Evolutionary conservation across 2,888 invertebrate genomes (phyloP), one percentile per base, ranked within the genome.

Genomic region (Anoplius nigerrimus): DNA sequence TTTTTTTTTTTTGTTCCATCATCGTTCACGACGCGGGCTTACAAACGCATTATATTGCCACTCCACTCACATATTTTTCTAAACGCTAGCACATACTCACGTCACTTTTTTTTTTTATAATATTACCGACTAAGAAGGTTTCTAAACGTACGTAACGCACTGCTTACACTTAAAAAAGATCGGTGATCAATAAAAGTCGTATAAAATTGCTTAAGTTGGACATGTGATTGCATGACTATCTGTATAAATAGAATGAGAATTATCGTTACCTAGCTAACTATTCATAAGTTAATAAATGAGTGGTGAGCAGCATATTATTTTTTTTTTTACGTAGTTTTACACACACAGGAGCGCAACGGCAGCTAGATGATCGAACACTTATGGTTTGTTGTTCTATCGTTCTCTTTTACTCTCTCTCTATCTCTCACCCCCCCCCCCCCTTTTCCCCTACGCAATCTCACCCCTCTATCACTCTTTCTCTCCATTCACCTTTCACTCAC

Each of bases 301-400:
- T 69, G 76, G 75, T 76, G 77, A 83, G 78, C 79, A 75, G 79
- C 68, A 70, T 72, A 69, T 78, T 34, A 34, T 34, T 34, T 34
- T 34, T 34, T 34, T 34, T 65, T 74, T 66, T 46, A n/a, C n/a
- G 53, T 61, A 62, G 54, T 74, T 68, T 75, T 61, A 75, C 74
- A 83, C 78, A 82, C 84, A 81, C 76, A 82, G 77, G 82, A 85
- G 84, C 82, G 79, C 83, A 86, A 86, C 84, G 86, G 84, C 85
- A 86, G 86, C 87, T 85, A 84, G 74, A 86, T 79, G 82, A 85
- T 86, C 86, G 87, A 87, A 87, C 86, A 88, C 87, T 87, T 87
- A 84, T 84, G 87, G 87, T 86, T 82, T 79, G 75, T 78, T 74
- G 69, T 70, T 77, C 70, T 75, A 62, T 72, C 69, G 69, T 72